A percentile compares a stretch with the other conserved stretches of the same genome.
phyloP scores from a whole-genome alignment of 1,140 invertebrate genomes.

The Argopecten irradians region DNA sequence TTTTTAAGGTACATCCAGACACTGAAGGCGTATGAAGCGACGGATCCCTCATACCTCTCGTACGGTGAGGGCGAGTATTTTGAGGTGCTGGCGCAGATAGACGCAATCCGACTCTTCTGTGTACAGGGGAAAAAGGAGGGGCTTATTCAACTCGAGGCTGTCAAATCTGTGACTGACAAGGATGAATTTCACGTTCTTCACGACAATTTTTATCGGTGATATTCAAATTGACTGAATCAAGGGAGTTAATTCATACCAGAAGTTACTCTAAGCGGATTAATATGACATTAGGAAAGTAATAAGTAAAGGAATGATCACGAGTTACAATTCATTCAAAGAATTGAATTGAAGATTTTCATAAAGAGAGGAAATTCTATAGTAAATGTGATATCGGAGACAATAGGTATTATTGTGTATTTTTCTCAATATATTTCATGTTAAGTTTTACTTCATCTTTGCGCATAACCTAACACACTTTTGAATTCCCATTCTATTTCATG shows the following conservation, averaged over 20 bases:
- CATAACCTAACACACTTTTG: not conserved
- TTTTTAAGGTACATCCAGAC: constrained; percentile 54
- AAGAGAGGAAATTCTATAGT: not conserved
- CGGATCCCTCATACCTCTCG: constrained; percentile 50
- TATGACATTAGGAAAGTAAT: not conserved
- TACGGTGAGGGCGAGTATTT: constrained; percentile 57
- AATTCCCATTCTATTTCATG: not conserved
- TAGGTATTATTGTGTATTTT: not conserved
- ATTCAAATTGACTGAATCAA: not conserved
- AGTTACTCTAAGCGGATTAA: not conserved
- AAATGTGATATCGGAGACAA: not conserved
- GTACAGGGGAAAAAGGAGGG: constrained; percentile 58
- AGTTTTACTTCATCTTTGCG: not conserved
- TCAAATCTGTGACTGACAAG: constrained; percentile 53
- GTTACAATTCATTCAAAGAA: not conserved
- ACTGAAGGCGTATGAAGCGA: constrained; percentile 35
- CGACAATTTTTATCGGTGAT: constrained; percentile 54
- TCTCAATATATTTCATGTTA: not conserved
- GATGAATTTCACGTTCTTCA: constrained; percentile 54
- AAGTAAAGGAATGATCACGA: not conserved
- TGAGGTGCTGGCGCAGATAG: constrained; percentile 63
- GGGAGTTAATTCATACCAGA: not conserved
- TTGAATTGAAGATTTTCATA: not conserved
- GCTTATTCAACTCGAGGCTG: constrained; percentile 47
- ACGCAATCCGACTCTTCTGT: constrained; percentile 61